Conservation (phyloP, 2,888 invertebrate species). For the Polyploca ridens region DNA sequence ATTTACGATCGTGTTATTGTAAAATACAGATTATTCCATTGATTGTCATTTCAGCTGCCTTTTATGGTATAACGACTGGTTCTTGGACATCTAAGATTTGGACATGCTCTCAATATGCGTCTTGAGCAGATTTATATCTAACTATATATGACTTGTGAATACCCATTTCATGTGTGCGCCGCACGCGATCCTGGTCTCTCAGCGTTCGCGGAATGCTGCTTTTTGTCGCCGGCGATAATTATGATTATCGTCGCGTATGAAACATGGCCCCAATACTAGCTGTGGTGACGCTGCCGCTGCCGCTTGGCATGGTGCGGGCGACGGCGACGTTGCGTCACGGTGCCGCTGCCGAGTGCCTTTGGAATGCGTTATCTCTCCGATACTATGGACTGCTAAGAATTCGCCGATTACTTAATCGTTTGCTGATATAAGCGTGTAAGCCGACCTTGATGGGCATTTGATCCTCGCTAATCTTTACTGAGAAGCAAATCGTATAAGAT, state of each 20-base stretch:
- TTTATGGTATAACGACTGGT: background rate
- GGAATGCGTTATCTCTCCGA: slow-evolving; percentile 40
- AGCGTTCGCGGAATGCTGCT: slow-evolving; percentile 61
- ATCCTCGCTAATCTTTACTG: background rate
- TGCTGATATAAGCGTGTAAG: slow-evolving; percentile 28
- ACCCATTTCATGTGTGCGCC: slow-evolving; percentile 27
- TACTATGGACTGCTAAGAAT: slow-evolving; percentile 25
- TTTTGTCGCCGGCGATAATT: slow-evolving; percentile 58
- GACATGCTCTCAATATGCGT: background rate
- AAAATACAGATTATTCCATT: background rate
- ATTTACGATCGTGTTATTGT: background rate
- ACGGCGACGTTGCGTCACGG: slow-evolving; percentile 50
- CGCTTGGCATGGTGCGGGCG: slow-evolving; percentile 44
- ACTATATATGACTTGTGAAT: slow-evolving; percentile 3
- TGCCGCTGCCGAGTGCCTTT: slow-evolving; percentile 24
- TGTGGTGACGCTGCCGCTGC: slow-evolving; percentile 26
- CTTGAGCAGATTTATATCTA: background rate
- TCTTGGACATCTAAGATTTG: background rate
- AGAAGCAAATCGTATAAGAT: background rate
- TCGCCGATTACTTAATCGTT: slow-evolving; percentile 47
- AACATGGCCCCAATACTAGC: slow-evolving; percentile 46
- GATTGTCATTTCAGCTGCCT: background rate
- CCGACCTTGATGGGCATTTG: slow-evolving; percentile 31
- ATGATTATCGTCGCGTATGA: slow-evolving; percentile 51
- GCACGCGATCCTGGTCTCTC: slow-evolving; percentile 65